Conservation (phyloP, 2,113 vertebrate genomes). For the Orientallactaga bullata region DNA sequence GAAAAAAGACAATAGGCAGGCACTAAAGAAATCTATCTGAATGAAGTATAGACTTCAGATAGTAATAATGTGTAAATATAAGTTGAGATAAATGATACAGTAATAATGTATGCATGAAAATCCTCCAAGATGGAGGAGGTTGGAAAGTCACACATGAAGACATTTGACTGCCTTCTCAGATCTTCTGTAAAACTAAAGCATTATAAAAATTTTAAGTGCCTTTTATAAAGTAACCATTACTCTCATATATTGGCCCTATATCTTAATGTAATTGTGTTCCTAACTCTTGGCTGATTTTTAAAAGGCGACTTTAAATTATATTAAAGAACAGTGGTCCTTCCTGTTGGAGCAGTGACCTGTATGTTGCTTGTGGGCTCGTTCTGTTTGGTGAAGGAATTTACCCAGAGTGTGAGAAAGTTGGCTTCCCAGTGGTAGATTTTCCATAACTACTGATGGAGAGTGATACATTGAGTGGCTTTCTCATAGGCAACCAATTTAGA, state of each 20-base stretch:
- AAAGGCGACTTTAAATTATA: slow-evolving; percentile 34
- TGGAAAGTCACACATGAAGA: background rate
- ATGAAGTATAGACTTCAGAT: background rate
- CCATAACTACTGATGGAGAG: background rate
- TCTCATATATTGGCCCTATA: background rate
- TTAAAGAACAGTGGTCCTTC: background rate
- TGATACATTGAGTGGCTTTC: background rate
- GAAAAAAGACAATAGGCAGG: background rate
- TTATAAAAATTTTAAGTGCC: background rate
- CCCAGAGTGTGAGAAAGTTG: background rate
- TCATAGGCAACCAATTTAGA: background rate
- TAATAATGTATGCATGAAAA: too few relatives aligned
- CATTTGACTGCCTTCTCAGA: background rate
- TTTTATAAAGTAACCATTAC: background rate
- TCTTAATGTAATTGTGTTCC: slow-evolving; percentile 20
- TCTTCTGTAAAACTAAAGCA: slow-evolving; percentile 8
- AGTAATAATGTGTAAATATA: background rate
- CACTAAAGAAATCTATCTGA: background rate
- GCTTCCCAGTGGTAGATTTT: background rate
- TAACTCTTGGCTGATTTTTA: slow-evolving; percentile 11
- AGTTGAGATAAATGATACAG: background rate
- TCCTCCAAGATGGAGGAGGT: too few relatives aligned
- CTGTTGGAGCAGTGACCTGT: background rate
- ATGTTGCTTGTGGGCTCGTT: background rate
- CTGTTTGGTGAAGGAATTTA: background rate